These are phyloP conservation scores for Nephrocerus scutellatus DNA, from an alignment of 2,888 invertebrate species.

Conservation along the genomic window DNA sequence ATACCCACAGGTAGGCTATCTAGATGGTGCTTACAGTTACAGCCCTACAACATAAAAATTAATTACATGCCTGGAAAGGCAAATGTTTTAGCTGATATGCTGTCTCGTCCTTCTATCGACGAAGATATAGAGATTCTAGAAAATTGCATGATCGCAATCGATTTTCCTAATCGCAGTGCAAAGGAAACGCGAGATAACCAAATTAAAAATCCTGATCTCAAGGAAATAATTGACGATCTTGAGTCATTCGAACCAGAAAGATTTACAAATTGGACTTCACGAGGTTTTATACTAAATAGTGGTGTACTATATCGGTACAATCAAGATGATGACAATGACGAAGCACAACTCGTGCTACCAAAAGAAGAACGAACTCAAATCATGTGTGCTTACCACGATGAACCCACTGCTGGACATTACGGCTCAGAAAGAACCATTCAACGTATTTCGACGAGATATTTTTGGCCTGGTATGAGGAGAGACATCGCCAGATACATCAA, in stretches of 20 bases:
- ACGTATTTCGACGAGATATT: conserved; percentile 16
- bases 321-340: conserved; percentile 8
- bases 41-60: no score
- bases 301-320: conserved; percentile 2
- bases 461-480: conserved; percentile 19
- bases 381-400: conserved; percentile 18
- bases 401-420: conserved; percentile 20
- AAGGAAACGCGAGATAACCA: conserved; percentile 10
- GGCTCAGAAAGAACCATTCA: conserved; percentile 16
- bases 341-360: conserved; percentile 15
- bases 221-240: no score
- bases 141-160: conserved; percentile 7
- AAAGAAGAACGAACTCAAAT: conserved; percentile 11
- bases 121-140: neutral
- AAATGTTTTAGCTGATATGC: no score
- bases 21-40: conserved; percentile 46
- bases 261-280: no score
- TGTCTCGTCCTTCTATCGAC: conserved; percentile 18
- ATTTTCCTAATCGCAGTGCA: conserved; percentile 10
- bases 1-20: conserved; percentile 42
- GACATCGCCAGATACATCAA: conserved; percentile 14
- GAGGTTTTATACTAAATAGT: no score
- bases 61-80: no score
- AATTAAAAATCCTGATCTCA: no score
- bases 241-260: no score